Percentiles rank a stretch among this genome's conserved stretches.
These are phyloP conservation scores for Mamestra configurata DNA, from an alignment of 1,140 invertebrate species.

Conservation along the genomic window DNA sequence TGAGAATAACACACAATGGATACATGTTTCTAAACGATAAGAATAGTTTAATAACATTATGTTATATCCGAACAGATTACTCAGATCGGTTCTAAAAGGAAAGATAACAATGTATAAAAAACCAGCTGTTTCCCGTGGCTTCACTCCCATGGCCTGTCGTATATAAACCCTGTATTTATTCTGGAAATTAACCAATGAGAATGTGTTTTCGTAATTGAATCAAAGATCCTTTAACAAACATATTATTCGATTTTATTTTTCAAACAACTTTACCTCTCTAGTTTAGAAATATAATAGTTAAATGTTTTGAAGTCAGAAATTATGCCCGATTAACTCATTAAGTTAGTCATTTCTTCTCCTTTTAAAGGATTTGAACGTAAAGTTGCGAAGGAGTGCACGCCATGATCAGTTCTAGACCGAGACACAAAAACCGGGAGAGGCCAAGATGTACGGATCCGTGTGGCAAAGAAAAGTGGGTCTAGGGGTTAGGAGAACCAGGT, in stretches of 20 bases:
- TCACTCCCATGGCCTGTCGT: no score
- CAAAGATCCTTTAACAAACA: no score
- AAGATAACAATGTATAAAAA: background rate
- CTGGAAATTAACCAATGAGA: no score
- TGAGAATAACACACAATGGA: background rate
- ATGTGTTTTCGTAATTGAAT: no score
- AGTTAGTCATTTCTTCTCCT: background rate
- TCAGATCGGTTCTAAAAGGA: background rate
- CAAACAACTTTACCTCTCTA: no score
- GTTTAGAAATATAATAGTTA: no score
- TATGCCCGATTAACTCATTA: no score
- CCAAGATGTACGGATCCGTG: background rate
- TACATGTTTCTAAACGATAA: background rate
- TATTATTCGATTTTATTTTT: no score
- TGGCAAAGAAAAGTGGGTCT: background rate
- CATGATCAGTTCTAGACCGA: background rate
- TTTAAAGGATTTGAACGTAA: background rate
- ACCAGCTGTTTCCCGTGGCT: no score
- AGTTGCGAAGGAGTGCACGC: background rate
- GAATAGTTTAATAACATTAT: conserved; percentile 7
- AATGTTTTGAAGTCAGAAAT: no score
- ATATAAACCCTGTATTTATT: no score
- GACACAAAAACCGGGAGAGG: background rate
- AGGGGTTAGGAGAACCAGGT: background rate
- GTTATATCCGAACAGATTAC: background rate